phyloP scores from a whole-genome alignment of 2,888 invertebrate species.

The Lumbricus terrestris region DNA sequence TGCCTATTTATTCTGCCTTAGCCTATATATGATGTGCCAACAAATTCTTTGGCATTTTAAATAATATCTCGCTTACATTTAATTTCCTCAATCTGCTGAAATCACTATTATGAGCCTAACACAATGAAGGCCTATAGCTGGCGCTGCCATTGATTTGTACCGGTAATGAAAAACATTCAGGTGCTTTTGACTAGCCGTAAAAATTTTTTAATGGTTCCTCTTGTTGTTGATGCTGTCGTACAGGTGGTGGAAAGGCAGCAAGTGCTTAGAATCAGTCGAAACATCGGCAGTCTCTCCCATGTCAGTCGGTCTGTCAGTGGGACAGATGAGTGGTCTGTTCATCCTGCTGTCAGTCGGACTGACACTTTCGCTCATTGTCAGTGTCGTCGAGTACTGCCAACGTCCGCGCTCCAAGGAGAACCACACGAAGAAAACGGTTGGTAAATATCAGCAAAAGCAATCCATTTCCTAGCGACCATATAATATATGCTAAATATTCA shows the following conservation, averaged over 20 bases:
- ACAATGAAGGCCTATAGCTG: too few species aligned
- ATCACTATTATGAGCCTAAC: too few species aligned
- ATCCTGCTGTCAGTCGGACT: constrained; percentile 14
- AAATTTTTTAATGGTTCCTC: too few species aligned
- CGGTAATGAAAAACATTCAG: not conserved
- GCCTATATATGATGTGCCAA: too few species aligned
- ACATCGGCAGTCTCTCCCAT: not conserved
- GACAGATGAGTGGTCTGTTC: constrained; percentile 11
- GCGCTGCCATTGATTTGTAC: too few species aligned
- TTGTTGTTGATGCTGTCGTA: not conserved
- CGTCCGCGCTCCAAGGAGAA: not conserved
- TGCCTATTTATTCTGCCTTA: too few species aligned
- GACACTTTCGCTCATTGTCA: not conserved
- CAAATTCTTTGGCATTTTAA: too few species aligned
- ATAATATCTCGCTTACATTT: too few species aligned
- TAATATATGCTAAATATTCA: too few species aligned
- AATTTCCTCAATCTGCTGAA: too few species aligned
- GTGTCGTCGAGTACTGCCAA: not conserved
- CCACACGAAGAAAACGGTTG: not conserved
- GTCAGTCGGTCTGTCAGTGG: not conserved
- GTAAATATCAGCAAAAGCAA: not conserved
- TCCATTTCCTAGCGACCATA: too few species aligned
- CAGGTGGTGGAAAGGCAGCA: constrained; percentile 6
- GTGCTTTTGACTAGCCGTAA: not conserved
- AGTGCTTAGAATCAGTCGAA: not conserved